Evolutionary conservation across 2,888 invertebrate species (phyloP).

Genomic region (Pyrgus malvae): DNA sequence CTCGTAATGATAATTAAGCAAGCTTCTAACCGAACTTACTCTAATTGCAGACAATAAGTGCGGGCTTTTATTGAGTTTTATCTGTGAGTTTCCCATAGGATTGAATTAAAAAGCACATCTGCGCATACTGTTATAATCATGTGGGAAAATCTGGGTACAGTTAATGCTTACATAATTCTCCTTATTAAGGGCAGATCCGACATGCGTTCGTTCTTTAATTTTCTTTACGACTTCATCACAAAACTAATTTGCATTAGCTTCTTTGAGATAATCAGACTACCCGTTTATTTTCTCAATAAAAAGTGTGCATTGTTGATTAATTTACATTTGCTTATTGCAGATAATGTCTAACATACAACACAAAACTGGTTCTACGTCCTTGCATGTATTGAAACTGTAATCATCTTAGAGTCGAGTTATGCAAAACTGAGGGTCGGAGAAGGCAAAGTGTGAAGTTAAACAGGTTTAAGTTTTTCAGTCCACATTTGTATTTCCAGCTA

Average conservation of each 20-base stretch:
- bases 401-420: constrained; percentile 11
- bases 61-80: constrained; percentile 38
- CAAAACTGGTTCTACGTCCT: neutral
- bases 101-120: constrained; percentile 43
- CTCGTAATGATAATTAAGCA: neutral
- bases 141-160: constrained; percentile 51
- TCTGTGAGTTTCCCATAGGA: constrained; percentile 52
- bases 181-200: constrained; percentile 35
- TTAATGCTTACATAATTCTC: constrained; percentile 46
- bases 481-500: constrained; percentile 7
- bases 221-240: neutral
- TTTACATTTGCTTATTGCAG: neutral
- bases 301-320: neutral
- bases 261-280: neutral
- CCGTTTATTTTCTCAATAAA: neutral
- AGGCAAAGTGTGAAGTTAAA: constrained; percentile 5
- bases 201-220: neutral
- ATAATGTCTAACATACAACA: constrained; percentile 5
- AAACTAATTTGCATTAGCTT: neutral
- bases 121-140: constrained; percentile 43
- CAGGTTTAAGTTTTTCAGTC: constrained; percentile 8
- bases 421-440: constrained; percentile 3
- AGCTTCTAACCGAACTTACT: constrained; percentile 6
- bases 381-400: constrained; percentile 1
- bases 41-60: constrained; percentile 23